These are phyloP conservation scores for Clangula hyemalis DNA, from an alignment of 2,797 vertebrate genomes.

Conservation along the genomic window DNA sequence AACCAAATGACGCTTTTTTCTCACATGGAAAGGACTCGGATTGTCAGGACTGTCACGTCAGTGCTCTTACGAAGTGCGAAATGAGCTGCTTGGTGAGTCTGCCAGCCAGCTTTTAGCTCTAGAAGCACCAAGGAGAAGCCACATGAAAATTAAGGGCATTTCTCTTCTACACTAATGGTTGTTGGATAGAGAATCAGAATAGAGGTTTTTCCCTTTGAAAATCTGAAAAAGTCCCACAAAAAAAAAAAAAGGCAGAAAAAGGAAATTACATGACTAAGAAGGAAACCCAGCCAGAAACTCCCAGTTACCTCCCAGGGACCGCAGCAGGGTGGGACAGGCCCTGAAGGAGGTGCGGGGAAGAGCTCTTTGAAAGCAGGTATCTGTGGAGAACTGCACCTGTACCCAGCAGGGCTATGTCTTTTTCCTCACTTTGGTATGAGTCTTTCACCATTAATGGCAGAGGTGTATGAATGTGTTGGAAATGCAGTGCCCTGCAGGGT, in stretches of 20 bases:
- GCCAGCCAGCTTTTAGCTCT: neutral
- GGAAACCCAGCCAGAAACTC: constrained; percentile 26
- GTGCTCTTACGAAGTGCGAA: neutral
- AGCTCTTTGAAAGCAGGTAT: neutral
- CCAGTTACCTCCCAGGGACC: constrained; percentile 6
- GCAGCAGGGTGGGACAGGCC: constrained; percentile 32
- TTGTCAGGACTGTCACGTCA: neutral
- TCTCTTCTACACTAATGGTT: neutral
- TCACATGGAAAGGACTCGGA: neutral
- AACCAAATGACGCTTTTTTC: neutral
- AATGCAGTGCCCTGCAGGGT: neutral
- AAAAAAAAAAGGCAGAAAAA: neutral
- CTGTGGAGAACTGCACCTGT: neutral
- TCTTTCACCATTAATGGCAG: neutral
- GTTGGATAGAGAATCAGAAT: neutral
- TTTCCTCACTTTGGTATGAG: neutral
- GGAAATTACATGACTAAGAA: constrained; percentile 35
- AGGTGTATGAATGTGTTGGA: neutral
- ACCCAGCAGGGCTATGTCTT: neutral
- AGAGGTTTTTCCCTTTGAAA: neutral
- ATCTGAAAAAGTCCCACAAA: neutral
- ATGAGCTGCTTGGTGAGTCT: neutral
- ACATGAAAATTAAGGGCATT: neutral
- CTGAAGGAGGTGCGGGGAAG: neutral
- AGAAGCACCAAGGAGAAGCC: neutral